Evolutionary conservation across 2,797 vertebrate genomes (phyloP).

Genomic region (Crocodylus rhombifer): DNA sequence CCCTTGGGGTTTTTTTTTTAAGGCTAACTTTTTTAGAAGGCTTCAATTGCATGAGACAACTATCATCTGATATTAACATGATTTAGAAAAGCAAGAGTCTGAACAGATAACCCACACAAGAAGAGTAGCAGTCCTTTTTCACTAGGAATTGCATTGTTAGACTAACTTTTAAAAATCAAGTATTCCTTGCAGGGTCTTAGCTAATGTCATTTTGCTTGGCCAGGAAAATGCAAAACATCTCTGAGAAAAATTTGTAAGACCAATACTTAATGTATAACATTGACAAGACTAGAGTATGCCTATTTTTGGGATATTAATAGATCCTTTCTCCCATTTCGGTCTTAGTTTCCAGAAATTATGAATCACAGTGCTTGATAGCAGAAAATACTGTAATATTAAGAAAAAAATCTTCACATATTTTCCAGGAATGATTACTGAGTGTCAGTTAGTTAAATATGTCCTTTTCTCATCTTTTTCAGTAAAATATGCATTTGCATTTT

Average conservation of each 20-base stretch:
- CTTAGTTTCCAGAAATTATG: conserved; percentile 76
- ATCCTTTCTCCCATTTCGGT: conserved; percentile 69
- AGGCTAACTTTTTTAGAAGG: conserved; percentile 9
- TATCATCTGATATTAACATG: conserved; percentile 6
- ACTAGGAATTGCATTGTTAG: conserved; percentile 54
- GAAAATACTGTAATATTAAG: conserved; percentile 53
- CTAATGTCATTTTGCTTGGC: conserved; percentile 59
- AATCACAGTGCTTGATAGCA: conserved; percentile 77
- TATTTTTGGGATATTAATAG: conserved; percentile 72
- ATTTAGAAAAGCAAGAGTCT: conserved; percentile 37
- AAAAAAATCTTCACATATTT: conserved; percentile 57
- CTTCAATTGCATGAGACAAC: background rate
- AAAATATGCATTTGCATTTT: conserved; percentile 50
- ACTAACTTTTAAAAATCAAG: conserved; percentile 65
- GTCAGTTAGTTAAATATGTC: conserved; percentile 67
- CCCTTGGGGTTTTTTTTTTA: background rate
- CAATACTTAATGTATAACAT: accelerated
- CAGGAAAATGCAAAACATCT: conserved; percentile 63
- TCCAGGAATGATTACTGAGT: conserved; percentile 57
- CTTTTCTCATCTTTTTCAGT: conserved; percentile 35
- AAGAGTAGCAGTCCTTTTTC: conserved; percentile 49
- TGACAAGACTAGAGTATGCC: conserved; percentile 39
- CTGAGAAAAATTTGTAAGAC: conserved; percentile 61
- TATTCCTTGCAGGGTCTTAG: conserved; percentile 59
- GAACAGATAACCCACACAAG: conserved; percentile 35